Conservation (phyloP, 2,888 invertebrate genomes). For the Phanerotoma sp. region DNA sequence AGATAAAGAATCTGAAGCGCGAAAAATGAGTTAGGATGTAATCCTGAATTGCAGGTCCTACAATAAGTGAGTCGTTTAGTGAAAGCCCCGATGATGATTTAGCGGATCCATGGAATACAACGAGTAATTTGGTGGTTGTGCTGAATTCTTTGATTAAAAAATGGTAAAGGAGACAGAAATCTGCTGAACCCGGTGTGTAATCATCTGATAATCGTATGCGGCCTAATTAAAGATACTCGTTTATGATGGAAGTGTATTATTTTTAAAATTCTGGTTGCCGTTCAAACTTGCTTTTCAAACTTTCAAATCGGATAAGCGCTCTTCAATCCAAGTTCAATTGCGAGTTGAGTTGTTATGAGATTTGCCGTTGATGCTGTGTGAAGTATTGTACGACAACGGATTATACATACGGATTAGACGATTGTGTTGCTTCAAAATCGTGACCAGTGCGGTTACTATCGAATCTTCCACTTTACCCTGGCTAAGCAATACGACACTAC, state of each 20-base stretch:
- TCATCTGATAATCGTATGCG: slow-evolving; percentile 10
- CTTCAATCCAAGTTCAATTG: neutral
- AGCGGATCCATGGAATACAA: slow-evolving; percentile 22
- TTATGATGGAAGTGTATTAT: slow-evolving; percentile 16
- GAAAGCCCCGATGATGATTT: slow-evolving; percentile 18
- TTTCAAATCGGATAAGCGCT: slow-evolving; percentile 17
- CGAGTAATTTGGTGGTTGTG: slow-evolving; percentile 15
- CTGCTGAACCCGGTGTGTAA: neutral
- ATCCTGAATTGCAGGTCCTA: no score
- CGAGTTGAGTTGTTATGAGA: no score
- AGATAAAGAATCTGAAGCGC: no score
- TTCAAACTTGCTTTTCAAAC: slow-evolving; percentile 17
- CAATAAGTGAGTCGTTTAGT: no score
- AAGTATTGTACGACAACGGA: no score
- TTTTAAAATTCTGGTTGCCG: slow-evolving; percentile 9
- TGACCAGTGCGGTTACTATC: no score
- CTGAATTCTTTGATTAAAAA: slow-evolving; percentile 20
- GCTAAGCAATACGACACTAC: no score
- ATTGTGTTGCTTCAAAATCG: no score
- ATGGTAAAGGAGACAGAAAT: slow-evolving; percentile 31
- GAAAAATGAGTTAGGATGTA: no score
- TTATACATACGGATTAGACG: no score
- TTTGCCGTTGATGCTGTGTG: no score
- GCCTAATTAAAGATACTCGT: slow-evolving; percentile 18
- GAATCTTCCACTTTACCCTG: no score